phyloP scores from a whole-genome alignment of 2,113 vertebrate genomes.

The Trematomus loennbergii region DNA sequence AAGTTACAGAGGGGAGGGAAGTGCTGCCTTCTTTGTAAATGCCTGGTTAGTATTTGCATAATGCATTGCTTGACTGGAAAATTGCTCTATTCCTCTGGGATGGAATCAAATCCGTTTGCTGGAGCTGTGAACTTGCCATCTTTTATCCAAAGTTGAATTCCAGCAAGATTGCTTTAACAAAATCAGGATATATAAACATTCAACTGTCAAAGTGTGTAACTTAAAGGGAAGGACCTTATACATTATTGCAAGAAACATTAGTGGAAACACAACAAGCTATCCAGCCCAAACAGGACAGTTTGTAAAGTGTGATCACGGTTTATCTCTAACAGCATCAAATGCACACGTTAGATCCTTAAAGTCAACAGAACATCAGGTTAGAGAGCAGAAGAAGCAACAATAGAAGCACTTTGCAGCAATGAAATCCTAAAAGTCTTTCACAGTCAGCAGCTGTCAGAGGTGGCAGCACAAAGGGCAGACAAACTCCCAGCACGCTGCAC shows the following conservation, averaged over 20 bases:
- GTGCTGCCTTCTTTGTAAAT: conserved; percentile 8
- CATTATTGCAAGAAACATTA: not conserved
- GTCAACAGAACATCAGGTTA: conserved; percentile 22
- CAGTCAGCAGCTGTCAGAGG: conserved; percentile 67
- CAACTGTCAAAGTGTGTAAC: too few species aligned
- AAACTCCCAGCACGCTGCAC: conserved; percentile 11
- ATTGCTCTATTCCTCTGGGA: not conserved
- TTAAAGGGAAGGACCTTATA: too few species aligned
- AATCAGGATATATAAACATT: too few species aligned
- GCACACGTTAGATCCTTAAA: conserved; percentile 7
- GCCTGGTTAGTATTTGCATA: conserved; percentile 38
- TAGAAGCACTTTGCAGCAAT: conserved; percentile 55
- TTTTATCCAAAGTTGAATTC: conserved; percentile 6
- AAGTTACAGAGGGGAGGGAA: conserved; percentile 9
- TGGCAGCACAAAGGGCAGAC: conserved; percentile 55
- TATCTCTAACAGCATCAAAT: conserved; percentile 3
- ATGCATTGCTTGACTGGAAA: conserved; percentile 30
- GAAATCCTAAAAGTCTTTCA: conserved; percentile 64
- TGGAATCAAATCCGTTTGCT: conserved; percentile 3
- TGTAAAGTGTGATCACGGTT: not conserved
- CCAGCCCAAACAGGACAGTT: too few species aligned
- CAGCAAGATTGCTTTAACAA: too few species aligned
- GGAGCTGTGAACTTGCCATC: conserved; percentile 1
- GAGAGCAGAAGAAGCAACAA: not conserved
- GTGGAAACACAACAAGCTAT: too few species aligned